Conservation (phyloP, 2,888 invertebrate species). For the Rotaria sp. region DNA sequence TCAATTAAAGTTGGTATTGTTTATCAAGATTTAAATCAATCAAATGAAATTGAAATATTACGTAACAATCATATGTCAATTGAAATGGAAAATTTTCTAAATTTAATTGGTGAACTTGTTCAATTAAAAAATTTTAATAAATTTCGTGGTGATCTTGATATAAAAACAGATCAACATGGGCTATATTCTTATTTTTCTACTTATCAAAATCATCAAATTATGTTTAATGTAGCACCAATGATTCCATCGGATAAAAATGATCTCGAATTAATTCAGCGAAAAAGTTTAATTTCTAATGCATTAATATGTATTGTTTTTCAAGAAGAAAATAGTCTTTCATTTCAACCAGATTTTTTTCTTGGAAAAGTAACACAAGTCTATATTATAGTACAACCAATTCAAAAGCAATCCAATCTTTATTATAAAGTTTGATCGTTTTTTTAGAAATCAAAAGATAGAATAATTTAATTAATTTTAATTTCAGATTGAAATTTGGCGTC, state of each 20-base stretch:
- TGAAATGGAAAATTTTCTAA: not conserved
- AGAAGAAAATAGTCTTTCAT: too few relatives aligned
- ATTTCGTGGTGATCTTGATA: not conserved
- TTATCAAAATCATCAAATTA: not conserved
- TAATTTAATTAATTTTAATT: not conserved
- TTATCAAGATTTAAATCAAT: not conserved
- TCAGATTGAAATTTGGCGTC: not conserved
- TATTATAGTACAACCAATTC: too few relatives aligned
- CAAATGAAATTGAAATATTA: not conserved
- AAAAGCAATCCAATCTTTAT: too few relatives aligned
- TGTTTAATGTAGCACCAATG: not conserved
- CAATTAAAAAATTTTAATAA: not conserved
- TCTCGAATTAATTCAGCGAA: not conserved
- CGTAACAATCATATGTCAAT: not conserved
- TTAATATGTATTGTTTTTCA: not conserved
- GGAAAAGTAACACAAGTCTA: too few relatives aligned
- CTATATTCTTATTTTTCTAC: not conserved
- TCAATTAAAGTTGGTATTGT: not conserved
- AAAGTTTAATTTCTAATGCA: not conserved
- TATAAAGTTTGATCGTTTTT: too few relatives aligned
- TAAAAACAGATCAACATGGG: not conserved
- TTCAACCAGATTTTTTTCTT: too few relatives aligned
- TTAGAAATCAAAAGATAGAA: too few relatives aligned
- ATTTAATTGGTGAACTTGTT: not conserved
- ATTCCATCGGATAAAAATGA: not conserved